Evolutionary conservation across 1,140 invertebrate species (phyloP).

Genomic region (Orchestia grillus): DNA sequence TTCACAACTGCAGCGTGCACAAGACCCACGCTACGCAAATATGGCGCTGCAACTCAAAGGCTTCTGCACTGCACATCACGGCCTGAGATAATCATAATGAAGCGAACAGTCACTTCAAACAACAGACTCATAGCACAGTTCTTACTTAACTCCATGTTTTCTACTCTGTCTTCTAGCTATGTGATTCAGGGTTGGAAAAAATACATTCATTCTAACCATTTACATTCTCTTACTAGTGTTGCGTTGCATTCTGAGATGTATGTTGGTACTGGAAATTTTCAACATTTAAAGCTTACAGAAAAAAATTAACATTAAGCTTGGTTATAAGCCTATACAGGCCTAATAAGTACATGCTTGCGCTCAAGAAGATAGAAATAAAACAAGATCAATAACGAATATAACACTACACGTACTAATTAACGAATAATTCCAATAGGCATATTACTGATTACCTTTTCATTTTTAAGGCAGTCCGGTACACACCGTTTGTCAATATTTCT

Average conservation of each 20-base stretch:
- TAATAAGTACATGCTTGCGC: not conserved
- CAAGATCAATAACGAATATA: no score
- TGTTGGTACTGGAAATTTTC: not conserved
- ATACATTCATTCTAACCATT: not conserved
- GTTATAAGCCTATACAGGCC: not conserved
- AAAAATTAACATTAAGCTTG: not conserved
- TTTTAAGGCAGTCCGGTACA: no score
- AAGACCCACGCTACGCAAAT: not conserved
- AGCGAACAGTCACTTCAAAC: not conserved
- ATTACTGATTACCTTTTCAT: no score
- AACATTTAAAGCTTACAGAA: not conserved
- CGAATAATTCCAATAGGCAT: no score
- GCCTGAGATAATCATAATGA: not conserved
- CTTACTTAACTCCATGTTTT: not conserved
- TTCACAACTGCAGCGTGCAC: not conserved
- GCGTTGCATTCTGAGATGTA: not conserved
- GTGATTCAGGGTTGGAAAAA: not conserved
- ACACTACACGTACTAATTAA: no score
- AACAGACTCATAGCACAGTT: not conserved
- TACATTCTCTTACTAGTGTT: not conserved
- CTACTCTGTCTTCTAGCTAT: not conserved
- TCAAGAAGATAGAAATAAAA: no score
- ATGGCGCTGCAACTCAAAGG: not conserved
- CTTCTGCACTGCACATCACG: not conserved
- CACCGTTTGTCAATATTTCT: no score